Evolutionary conservation across 2,888 invertebrate genomes (phyloP).

Genomic region (Hypomecis atomaria): DNA sequence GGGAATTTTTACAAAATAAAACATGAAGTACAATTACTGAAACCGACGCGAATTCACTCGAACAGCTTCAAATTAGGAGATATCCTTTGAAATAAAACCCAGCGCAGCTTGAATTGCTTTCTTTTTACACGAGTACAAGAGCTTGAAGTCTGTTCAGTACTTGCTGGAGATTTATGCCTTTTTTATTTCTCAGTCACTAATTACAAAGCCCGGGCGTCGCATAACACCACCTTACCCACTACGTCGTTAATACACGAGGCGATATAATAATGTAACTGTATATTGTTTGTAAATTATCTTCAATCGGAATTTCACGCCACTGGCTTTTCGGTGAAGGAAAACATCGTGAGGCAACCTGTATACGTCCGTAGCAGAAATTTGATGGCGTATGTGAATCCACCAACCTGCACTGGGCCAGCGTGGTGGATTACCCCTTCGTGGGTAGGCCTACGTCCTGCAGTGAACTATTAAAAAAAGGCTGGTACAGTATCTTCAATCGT

Average conservation of each 20-base stretch:
- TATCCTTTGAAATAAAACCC: constrained; percentile 35
- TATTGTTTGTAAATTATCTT: too few species aligned
- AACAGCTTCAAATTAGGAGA: constrained; percentile 26
- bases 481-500: too few species aligned
- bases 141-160: constrained; percentile 37
- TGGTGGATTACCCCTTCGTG: too few species aligned
- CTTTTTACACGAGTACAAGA: constrained; percentile 34
- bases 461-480: too few species aligned
- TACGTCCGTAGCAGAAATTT: too few species aligned
- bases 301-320: too few species aligned
- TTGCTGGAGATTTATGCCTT: constrained; percentile 56
- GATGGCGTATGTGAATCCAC: too few species aligned
- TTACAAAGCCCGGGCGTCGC: constrained; percentile 74
- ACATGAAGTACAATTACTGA: constrained; percentile 14
- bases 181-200: constrained; percentile 69
- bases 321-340: too few species aligned
- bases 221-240: constrained; percentile 74
- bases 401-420: too few species aligned
- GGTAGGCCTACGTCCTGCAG: too few species aligned
- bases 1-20: constrained; percentile 2
- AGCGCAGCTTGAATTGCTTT: constrained; percentile 37
- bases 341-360: too few species aligned
- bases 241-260: constrained; percentile 34
- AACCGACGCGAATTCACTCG: constrained; percentile 9
- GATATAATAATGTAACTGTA: background rate